Evolutionary conservation across 2,113 vertebrate species (phyloP).

Genomic region (Psilopsiagon aymara): DNA sequence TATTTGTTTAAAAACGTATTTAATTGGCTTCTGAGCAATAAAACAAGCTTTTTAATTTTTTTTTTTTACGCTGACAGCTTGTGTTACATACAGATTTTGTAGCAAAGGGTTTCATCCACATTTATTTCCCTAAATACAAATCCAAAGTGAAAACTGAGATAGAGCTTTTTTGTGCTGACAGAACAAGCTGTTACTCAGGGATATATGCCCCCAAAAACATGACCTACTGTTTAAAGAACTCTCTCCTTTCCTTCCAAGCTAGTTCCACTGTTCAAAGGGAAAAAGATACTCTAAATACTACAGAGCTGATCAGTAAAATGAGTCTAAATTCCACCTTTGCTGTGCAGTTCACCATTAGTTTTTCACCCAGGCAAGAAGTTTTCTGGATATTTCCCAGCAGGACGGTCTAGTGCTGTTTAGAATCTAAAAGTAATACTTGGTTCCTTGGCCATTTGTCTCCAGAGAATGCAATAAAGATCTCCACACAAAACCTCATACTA

Average conservation of each 20-base stretch:
- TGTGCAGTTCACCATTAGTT: background rate
- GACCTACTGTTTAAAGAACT: background rate
- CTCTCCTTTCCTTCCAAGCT: background rate
- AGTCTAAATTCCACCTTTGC: background rate
- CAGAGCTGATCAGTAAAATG: background rate
- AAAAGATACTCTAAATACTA: background rate
- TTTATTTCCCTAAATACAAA: slow-evolving; percentile 31
- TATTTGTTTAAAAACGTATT: background rate
- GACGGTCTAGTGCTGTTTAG: background rate
- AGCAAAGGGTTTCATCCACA: slow-evolving; percentile 18
- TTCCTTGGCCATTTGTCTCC: background rate
- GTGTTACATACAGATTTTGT: background rate
- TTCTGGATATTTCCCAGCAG: background rate
- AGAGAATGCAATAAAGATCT: background rate
- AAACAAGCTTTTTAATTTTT: background rate
- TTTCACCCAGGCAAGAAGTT: background rate
- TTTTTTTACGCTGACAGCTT: slow-evolving; percentile 28
- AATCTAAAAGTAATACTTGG: background rate
- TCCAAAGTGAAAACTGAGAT: background rate
- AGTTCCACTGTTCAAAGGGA: background rate
- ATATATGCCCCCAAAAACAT: background rate
- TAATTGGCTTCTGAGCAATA: slow-evolving; percentile 1
- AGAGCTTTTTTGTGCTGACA: background rate
- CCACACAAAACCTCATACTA: background rate
- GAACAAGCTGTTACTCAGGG: background rate